Base-by-base conservation (phyloP, 1,140 invertebrate species). In the Uloborus diversus region DNA sequence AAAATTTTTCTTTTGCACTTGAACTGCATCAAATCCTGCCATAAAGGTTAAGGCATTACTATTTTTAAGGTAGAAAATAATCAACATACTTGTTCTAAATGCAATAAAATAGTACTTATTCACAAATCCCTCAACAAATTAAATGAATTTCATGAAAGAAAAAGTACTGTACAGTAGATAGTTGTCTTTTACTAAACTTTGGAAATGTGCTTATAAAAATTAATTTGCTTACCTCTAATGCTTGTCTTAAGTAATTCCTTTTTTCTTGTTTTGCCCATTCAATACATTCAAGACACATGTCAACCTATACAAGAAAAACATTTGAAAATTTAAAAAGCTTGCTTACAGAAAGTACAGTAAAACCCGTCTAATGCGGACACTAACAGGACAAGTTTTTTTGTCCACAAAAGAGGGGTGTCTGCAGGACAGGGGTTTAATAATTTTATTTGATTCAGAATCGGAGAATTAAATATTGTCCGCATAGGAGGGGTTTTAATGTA, bases 241-340 rank as follows among this genome's bases (percentile, higher is more conserved):
- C 96, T 87, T 99, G 98, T 84, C 98, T 90, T 27, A 99, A 88
- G 88, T 99, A 99, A 23, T 96, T 99, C 82, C 98, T 91, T 80
- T 96, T 94, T 86, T 99, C 97, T 86, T 96, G 93, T 87, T 98
- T 97, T 23, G 98, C 97, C 98, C 98, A 99, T 89, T 98, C 94
- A 89, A 99, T 99, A 88, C 97, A 99, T 88, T 99, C 97, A 88
- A 96, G 94, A 82, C 90, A 90, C 51, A 91, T 82, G 25, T 89
- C 86, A 82, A 91, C 87, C 89, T 89, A 68, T 35, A 84, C 79
- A 81, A 71, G 73, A 61, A 75, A 53, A 42, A 42, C 17, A 42
- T 1, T 42, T 42, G 17, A 42, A 42, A 42, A n/a, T n/a, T n/a
- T n/a, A n/a, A n/a, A n/a, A n/a, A n/a, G n/a, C n/a, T n/a, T n/a